Conservation (phyloP, 2,113 vertebrate species). For the Vicugna pacos region DNA sequence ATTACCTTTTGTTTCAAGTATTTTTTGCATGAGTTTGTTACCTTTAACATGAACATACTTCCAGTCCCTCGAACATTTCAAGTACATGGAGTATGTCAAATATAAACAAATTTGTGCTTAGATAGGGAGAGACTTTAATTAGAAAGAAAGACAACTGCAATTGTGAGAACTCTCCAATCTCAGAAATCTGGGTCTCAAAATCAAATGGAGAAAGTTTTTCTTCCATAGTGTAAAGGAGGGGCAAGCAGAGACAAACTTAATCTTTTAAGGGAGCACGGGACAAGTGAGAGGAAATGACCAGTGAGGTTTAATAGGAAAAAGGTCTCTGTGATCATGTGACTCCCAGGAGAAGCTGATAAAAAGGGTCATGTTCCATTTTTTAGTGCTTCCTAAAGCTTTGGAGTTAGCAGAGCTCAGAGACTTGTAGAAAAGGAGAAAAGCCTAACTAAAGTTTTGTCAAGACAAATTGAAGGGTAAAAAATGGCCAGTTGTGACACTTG, state of each 20-base stretch:
- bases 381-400: not conserved
- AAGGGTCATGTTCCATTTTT: not conserved
- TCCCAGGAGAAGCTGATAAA: not conserved
- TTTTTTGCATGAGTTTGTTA: not conserved
- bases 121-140: not conserved
- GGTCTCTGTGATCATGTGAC: not conserved
- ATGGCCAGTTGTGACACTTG: not conserved
- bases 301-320: not conserved
- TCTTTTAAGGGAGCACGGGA: not conserved
- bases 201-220: not conserved
- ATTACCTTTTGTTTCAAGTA: not conserved
- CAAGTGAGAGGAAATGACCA: not conserved
- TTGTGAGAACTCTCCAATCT: not conserved
- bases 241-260: not conserved
- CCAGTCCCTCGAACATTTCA: not conserved
- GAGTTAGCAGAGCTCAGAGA: not conserved
- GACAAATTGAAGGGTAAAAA: not conserved
- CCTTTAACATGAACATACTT: not conserved
- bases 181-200: constrained; percentile 33
- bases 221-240: not conserved
- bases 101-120: not conserved
- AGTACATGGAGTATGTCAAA: not conserved
- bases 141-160: not conserved
- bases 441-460: not conserved
- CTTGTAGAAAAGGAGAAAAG: not conserved